phyloP scores from a whole-genome alignment of 2,797 vertebrate genomes.

The Sebastes oblongus region DNA sequence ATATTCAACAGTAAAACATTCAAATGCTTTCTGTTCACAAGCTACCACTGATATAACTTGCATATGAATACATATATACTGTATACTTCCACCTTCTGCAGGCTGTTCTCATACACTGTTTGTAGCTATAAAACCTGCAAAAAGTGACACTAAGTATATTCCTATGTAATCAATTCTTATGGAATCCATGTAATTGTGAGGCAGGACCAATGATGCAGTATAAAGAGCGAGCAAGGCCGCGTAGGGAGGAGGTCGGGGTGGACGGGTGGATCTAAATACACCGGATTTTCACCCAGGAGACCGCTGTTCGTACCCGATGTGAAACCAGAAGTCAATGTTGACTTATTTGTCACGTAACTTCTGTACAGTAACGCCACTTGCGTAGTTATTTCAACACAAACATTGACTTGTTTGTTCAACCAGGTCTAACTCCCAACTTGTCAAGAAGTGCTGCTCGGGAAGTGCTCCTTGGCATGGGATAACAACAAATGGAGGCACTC shows the following conservation, averaged over 20 bases:
- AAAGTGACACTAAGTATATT: background rate
- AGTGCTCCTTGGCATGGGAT: fast-evolving
- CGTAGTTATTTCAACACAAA: background rate
- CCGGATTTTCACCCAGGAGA: too few species aligned
- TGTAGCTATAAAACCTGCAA: too few species aligned
- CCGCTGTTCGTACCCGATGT: fast-evolving
- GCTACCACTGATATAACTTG: background rate
- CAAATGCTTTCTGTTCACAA: background rate
- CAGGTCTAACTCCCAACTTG: too few species aligned
- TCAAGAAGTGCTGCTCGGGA: fast-evolving
- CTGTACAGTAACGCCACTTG: background rate
- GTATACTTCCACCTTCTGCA: background rate
- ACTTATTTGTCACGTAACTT: background rate
- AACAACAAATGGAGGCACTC: fast-evolving
- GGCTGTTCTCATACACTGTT: background rate
- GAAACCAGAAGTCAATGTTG: background rate
- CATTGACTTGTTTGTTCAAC: background rate
- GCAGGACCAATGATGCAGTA: background rate
- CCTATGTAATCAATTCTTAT: fast-evolving
- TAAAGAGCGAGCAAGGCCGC: background rate
- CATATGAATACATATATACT: background rate
- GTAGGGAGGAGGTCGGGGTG: too few species aligned
- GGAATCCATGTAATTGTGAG: background rate
- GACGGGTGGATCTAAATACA: too few species aligned
- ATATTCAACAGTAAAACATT: background rate